Conservation (phyloP, 2,888 invertebrate species). For the Drosophila flavopinicola region DNA sequence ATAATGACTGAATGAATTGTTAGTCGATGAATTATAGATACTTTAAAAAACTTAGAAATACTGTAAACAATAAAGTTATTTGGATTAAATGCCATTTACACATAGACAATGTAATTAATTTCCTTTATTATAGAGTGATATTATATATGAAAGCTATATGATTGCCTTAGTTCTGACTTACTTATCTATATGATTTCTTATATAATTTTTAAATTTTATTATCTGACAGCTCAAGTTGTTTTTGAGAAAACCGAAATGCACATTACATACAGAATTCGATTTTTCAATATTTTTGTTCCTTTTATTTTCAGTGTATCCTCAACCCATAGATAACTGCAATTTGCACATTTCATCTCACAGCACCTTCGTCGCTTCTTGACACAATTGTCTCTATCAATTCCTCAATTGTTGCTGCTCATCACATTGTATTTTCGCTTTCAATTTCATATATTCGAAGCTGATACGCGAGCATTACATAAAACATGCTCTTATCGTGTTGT, state of each 20-base stretch:
- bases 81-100: too few species aligned
- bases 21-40: background rate
- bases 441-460: conserved; percentile 35
- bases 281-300: background rate
- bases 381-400: conserved; percentile 18
- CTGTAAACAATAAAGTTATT: too few species aligned
- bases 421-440: conserved; percentile 41
- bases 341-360: background rate
- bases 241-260: too few species aligned
- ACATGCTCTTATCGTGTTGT: conserved; percentile 50
- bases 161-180: too few species aligned
- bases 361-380: background rate
- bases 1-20: background rate
- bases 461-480: conserved; percentile 54
- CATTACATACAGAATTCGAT: too few species aligned
- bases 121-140: too few species aligned
- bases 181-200: too few species aligned
- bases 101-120: too few species aligned
- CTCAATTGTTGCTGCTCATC: conserved; percentile 33
- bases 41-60: background rate
- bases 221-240: too few species aligned
- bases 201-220: too few species aligned
- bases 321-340: background rate
- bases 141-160: too few species aligned
- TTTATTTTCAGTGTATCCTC: background rate